A percentile compares a stretch with the other conserved stretches of the same genome.
These are phyloP conservation scores for Cistogaster globosa DNA, from an alignment of 2,888 invertebrate genomes.

Conservation along the genomic window DNA sequence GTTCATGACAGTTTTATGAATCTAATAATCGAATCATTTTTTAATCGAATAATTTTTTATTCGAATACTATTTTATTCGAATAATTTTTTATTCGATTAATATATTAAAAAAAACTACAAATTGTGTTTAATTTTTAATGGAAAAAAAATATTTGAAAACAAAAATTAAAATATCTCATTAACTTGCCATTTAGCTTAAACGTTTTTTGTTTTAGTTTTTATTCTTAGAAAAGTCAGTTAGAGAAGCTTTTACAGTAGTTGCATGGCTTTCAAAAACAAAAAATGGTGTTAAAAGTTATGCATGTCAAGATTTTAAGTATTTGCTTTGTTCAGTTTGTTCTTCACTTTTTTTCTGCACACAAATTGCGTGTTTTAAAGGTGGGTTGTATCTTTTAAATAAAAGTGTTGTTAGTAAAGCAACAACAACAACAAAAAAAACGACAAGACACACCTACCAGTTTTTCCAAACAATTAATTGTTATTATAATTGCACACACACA, in stretches of 20 bases:
- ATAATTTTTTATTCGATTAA: too few relatives aligned
- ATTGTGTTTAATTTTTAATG: too few relatives aligned
- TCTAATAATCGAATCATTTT: too few relatives aligned
- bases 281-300: conserved; percentile 71
- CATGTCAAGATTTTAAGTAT: conserved; percentile 70
- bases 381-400: conserved; percentile 59
- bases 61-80: too few relatives aligned
- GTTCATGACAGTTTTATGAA: too few relatives aligned
- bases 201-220: too few relatives aligned
- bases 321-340: conserved; percentile 61
- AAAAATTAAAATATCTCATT: too few relatives aligned
- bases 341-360: conserved; percentile 43
- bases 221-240: background rate
- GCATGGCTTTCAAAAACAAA: conserved; percentile 57
- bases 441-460: conserved; percentile 69
- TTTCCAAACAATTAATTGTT: conserved; percentile 69
- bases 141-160: too few relatives aligned
- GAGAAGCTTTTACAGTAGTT: conserved; percentile 46
- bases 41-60: too few relatives aligned
- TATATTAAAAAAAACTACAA: too few relatives aligned
- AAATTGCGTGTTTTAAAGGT: conserved; percentile 71
- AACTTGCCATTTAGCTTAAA: too few relatives aligned
- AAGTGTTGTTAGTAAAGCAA: conserved; percentile 57
- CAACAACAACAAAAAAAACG: conserved; percentile 35
- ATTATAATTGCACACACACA: conserved; percentile 67